phyloP scores from a whole-genome alignment of 2,888 invertebrate species.

The Nysson spinosus region DNA sequence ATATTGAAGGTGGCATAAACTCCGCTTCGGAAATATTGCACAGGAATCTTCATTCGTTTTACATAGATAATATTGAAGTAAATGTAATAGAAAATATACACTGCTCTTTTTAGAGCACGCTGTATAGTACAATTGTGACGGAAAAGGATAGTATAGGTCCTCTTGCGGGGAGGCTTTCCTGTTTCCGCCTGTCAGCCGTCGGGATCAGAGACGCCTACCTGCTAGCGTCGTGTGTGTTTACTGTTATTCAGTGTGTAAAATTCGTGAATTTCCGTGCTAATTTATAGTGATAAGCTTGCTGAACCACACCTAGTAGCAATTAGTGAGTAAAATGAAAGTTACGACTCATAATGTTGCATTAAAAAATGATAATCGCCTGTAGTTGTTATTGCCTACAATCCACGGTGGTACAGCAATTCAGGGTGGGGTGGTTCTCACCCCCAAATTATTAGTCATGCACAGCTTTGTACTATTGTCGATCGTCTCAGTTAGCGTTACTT shows the following conservation, averaged over 20 bases:
- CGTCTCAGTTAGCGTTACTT: constrained; percentile 27
- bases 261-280: constrained; percentile 15
- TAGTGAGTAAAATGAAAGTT: constrained; percentile 43
- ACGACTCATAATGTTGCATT: neutral
- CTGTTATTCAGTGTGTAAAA: constrained; percentile 25
- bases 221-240: constrained; percentile 41
- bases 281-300: constrained; percentile 36
- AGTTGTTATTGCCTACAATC: constrained; percentile 39
- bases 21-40: too few species aligned
- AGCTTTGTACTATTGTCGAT: constrained; percentile 33
- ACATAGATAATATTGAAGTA: too few species aligned
- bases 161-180: constrained; percentile 66
- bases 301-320: constrained; percentile 24
- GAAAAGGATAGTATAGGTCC: constrained; percentile 33
- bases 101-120: neutral
- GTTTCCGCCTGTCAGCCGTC: constrained; percentile 72
- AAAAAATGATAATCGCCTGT: constrained; percentile 10
- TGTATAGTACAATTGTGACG: constrained; percentile 12
- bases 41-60: too few species aligned
- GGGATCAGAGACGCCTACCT: constrained; percentile 54
- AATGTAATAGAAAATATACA: neutral
- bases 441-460: constrained; percentile 73
- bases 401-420: constrained; percentile 39
- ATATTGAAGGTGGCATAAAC: too few species aligned
- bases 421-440: constrained; percentile 73